Evolutionary conservation across 37 sponge, comb jelly and placozoan genomes (phyloP).

Genomic region (Cliona cf. orientalis): DNA sequence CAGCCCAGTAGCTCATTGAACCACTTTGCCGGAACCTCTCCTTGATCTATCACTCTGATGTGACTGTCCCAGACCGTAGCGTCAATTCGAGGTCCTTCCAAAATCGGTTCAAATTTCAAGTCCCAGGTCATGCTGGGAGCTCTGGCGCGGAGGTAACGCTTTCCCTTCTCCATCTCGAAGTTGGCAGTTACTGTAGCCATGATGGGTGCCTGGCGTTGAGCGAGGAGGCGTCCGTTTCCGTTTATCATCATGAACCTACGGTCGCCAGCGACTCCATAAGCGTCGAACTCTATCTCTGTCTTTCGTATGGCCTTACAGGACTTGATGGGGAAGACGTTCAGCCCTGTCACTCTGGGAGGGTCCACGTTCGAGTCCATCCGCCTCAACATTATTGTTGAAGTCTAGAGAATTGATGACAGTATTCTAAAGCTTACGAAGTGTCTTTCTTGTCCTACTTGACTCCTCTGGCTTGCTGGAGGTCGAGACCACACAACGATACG

Average conservation of each 20-base stretch:
- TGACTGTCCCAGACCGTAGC: conserved; percentile 59
- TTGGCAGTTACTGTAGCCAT: conserved; percentile 60
- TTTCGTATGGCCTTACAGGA: conserved; percentile 66
- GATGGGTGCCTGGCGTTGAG: conserved; percentile 71
- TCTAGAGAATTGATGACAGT: no score
- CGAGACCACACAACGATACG: no score
- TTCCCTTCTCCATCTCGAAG: conserved; percentile 14
- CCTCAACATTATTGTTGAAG: no score
- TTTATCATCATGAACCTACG: conserved; percentile 81
- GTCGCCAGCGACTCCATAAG: conserved; percentile 68
- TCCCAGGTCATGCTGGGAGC: conserved; percentile 43
- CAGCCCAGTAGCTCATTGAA: conserved; percentile 50
- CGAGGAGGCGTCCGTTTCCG: conserved; percentile 58
- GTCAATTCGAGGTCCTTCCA: conserved; percentile 33
- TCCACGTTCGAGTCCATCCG: no score
- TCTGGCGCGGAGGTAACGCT: conserved; percentile 24
- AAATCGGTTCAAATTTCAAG: conserved; percentile 25
- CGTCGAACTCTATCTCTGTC: conserved; percentile 40
- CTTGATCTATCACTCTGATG: conserved; percentile 78
- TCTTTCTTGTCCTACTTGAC: no score
- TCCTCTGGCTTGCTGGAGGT: no score
- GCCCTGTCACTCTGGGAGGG: conserved; percentile 29
- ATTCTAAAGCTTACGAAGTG: no score
- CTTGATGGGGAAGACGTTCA: conserved; percentile 82
- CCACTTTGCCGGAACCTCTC: conserved; percentile 77